Evolutionary conservation across 1,140 invertebrate genomes (phyloP).

Genomic region (Drosophila erecta): DNA sequence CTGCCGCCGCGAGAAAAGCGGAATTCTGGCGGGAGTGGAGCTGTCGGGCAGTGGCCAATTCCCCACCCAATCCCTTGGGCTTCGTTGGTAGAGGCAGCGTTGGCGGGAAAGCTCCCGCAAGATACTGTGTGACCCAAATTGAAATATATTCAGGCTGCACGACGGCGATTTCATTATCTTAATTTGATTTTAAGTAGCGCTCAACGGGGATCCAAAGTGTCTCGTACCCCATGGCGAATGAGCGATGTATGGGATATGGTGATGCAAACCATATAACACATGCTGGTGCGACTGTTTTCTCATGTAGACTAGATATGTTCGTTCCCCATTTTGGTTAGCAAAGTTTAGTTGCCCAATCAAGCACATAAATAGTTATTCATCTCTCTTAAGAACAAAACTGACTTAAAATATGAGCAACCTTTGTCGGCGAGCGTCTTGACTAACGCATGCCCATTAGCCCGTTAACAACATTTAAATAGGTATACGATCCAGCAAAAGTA

Average conservation of each 20-base stretch:
- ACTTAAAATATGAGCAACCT: neutral
- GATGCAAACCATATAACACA: neutral
- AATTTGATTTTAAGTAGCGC: conserved; percentile 53
- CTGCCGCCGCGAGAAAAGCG: conserved; percentile 14
- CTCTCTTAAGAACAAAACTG: neutral
- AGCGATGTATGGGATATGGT: conserved; percentile 2
- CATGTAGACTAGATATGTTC: neutral
- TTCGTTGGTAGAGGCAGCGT: neutral
- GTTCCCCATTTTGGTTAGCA: no score
- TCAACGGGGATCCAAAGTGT: conserved; percentile 19
- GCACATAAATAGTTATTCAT: neutral
- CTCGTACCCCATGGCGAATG: conserved; percentile 29
- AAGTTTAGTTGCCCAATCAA: no score
- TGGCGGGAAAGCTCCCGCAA: conserved; percentile 7
- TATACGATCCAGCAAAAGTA: no score
- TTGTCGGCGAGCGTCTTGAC: neutral
- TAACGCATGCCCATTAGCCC: neutral
- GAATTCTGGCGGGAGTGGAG: neutral
- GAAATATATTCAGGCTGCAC: conserved; percentile 33
- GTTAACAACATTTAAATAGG: neutral
- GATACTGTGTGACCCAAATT: conserved; percentile 52
- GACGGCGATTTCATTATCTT: conserved; percentile 52
- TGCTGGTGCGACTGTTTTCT: neutral
- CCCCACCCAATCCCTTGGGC: conserved; percentile 1
- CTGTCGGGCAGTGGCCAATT: neutral